These are phyloP conservation scores for Zootermopsis nevadensis DNA, from an alignment of 2,888 invertebrate genomes.

Conservation along the genomic window DNA sequence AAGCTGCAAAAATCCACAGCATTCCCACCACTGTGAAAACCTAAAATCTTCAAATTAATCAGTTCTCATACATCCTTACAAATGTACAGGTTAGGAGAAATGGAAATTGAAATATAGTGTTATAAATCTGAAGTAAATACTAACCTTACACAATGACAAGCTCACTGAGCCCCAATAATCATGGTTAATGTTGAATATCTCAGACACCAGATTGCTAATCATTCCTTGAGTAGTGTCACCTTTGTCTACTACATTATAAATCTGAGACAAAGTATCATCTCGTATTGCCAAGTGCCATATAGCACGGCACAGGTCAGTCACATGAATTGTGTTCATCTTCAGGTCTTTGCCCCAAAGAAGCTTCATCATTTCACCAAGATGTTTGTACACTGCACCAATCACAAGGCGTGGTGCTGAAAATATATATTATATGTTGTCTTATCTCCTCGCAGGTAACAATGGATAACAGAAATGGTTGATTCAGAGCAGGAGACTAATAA, in stretches of 20 bases:
- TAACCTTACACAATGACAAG: constrained; percentile 83
- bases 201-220: constrained; percentile 81
- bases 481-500: not conserved
- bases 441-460: too few species aligned
- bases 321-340: constrained; percentile 89
- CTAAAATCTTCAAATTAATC: too few species aligned
- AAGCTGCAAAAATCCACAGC: too few species aligned
- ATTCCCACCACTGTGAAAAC: too few species aligned
- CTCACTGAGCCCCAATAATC: constrained; percentile 88
- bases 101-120: too few species aligned
- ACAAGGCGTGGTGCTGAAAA: constrained; percentile 83
- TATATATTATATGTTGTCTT: not conserved
- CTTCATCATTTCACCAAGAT: constrained; percentile 90
- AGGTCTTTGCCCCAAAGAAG: constrained; percentile 88
- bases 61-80: too few species aligned
- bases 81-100: too few species aligned
- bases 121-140: too few species aligned
- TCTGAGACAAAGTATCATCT: constrained; percentile 66
- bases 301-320: constrained; percentile 84
- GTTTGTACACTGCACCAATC: constrained; percentile 89
- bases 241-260: constrained; percentile 86
- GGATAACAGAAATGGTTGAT: not conserved
- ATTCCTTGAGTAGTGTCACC: constrained; percentile 87
- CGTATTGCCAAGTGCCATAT: constrained; percentile 76
- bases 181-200: constrained; percentile 86